Evolutionary conservation across 2,797 vertebrate genomes (phyloP).

Genomic region (Erethizon dorsatum): DNA sequence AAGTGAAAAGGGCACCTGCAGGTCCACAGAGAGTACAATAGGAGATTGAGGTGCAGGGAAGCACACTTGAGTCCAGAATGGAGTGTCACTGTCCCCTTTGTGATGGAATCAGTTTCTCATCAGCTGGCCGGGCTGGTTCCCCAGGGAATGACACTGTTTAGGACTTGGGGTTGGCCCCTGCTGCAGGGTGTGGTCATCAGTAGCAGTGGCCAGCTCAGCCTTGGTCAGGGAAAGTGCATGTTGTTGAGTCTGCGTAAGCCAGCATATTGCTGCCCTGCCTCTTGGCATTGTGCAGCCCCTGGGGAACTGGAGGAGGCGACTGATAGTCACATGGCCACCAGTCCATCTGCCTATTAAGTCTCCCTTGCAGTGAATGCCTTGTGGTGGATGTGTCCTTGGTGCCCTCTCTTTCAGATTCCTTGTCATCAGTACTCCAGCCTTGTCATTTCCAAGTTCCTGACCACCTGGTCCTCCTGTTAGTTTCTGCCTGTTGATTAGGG

Average conservation of each 20-base stretch:
- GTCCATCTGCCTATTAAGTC: not conserved
- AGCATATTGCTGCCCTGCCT: not conserved
- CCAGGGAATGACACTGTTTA: not conserved
- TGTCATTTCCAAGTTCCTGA: not conserved
- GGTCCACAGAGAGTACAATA: not conserved
- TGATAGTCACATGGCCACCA: not conserved
- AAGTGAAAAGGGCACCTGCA: not conserved
- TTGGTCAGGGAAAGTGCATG: not conserved
- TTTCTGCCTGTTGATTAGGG: not conserved
- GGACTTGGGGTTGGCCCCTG: not conserved
- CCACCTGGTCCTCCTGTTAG: not conserved
- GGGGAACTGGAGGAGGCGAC: slow-evolving; percentile 80
- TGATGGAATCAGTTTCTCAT: not conserved
- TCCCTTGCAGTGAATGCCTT: not conserved
- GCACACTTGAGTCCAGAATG: not conserved
- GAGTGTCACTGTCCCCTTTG: not conserved
- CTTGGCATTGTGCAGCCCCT: not conserved
- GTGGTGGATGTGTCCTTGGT: not conserved
- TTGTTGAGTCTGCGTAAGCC: not conserved
- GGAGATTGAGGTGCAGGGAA: not conserved
- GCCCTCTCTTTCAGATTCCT: not conserved
- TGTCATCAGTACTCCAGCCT: not conserved
- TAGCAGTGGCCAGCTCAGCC: not conserved
- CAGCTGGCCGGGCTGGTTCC: not conserved
- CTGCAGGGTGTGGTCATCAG: no score